Percentiles rank a stretch among this genome's conserved stretches.
phyloP scores from a whole-genome alignment of 1,140 invertebrate genomes.

The Papilio aristodemus region DNA sequence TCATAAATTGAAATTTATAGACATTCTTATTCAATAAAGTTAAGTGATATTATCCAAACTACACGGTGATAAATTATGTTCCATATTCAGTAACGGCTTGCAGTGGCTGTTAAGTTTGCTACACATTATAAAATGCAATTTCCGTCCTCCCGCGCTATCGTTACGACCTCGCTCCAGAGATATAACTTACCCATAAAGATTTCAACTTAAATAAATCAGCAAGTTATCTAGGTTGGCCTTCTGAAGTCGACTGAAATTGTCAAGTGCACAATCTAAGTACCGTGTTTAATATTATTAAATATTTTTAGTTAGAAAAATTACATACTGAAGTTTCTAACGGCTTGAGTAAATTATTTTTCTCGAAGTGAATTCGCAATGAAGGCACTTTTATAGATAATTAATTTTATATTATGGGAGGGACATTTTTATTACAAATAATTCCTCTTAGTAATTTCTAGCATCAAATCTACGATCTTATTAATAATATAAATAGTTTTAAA shows the following conservation, averaged over 20 bases:
- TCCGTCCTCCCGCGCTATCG: conserved; percentile 25
- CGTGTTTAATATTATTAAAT: conserved; percentile 9
- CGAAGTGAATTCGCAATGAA: not conserved
- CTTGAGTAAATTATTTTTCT: not conserved
- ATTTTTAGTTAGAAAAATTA: not conserved
- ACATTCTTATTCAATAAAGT: conserved; percentile 9
- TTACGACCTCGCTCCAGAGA: conserved; percentile 27
- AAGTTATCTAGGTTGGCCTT: conserved; percentile 21
- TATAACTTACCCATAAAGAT: conserved; percentile 31
- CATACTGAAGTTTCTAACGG: not conserved
- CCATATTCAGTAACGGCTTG: conserved; percentile 26
- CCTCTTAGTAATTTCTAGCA: too few species aligned
- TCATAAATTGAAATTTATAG: conserved; percentile 16
- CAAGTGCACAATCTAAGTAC: conserved; percentile 12
- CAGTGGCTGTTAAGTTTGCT: conserved; percentile 32
- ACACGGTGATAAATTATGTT: conserved; percentile 14
- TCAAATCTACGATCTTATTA: too few species aligned
- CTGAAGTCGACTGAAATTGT: conserved; percentile 9
- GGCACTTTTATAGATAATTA: not conserved
- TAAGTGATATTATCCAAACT: conserved; percentile 23
- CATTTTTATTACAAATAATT: not conserved
- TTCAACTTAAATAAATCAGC: conserved; percentile 33
- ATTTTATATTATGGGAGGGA: not conserved
- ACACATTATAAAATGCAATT: conserved; percentile 35
- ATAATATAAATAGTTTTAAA: too few species aligned